These are phyloP conservation scores for Crotophaga sulcirostris DNA, from an alignment of 2,113 vertebrate genomes.

Conservation along the genomic window DNA sequence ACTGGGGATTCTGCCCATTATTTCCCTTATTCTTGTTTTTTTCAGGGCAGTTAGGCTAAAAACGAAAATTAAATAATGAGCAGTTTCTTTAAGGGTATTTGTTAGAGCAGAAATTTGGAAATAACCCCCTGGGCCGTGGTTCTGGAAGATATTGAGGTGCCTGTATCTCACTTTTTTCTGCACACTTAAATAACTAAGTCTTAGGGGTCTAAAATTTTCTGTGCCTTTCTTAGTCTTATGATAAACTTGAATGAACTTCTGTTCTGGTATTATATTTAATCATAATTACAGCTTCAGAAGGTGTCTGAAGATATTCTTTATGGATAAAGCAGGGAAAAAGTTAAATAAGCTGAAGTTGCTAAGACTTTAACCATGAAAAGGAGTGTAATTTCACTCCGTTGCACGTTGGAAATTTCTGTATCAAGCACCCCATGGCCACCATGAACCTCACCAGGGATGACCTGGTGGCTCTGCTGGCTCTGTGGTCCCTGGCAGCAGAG, in stretches of 20 bases:
- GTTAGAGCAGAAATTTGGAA: neutral
- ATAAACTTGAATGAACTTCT: neutral
- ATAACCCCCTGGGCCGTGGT: accelerated
- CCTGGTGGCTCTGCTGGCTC: neutral
- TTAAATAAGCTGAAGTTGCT: neutral
- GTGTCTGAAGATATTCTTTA: neutral
- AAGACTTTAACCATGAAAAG: neutral
- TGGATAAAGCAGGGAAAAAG: neutral
- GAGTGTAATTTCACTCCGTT: neutral
- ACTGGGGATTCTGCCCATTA: neutral
- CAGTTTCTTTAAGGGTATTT: neutral
- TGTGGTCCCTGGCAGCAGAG: constrained; percentile 13
- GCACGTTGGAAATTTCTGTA: neutral
- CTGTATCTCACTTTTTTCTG: neutral
- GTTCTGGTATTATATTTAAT: neutral
- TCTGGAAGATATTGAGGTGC: neutral
- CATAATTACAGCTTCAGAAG: neutral
- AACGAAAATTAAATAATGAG: neutral
- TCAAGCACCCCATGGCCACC: neutral
- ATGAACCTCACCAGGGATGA: neutral
- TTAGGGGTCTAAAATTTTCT: neutral
- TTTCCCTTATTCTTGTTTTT: neutral
- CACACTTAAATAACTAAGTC: accelerated
- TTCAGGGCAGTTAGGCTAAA: neutral
- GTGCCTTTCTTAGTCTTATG: neutral